phyloP scores from a whole-genome alignment of 2,888 invertebrate genomes.

The Corbicula japonica region DNA sequence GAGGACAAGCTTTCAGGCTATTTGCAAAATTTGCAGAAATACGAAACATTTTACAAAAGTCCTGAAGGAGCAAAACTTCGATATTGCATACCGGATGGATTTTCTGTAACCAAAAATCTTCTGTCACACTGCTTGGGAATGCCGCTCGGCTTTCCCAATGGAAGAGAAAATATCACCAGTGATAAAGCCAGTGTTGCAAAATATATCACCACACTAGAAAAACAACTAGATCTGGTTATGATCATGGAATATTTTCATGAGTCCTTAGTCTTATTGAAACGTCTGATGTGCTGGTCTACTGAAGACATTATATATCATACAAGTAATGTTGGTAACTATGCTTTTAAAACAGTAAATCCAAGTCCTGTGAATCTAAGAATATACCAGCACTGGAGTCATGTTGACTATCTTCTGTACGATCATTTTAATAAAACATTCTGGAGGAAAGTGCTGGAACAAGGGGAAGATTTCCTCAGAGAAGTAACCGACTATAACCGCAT shows the following conservation, averaged over 20 bases:
- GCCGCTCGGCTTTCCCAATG: conserved; percentile 81
- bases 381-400: conserved; percentile 77
- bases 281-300: conserved; percentile 84
- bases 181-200: conserved; percentile 61
- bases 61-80: conserved; percentile 56
- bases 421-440: conserved; percentile 83
- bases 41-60: conserved; percentile 79
- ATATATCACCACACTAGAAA: conserved; percentile 77
- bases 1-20: conserved; percentile 75
- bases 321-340: conserved; percentile 71
- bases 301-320: conserved; percentile 82
- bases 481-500: conserved; percentile 66
- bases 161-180: conserved; percentile 69
- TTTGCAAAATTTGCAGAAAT: conserved; percentile 77
- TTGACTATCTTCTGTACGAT: conserved; percentile 82
- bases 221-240: conserved; percentile 83
- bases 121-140: conserved; percentile 83
- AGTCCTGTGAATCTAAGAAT: conserved; percentile 61
- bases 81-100: conserved; percentile 82
- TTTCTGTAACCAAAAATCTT: conserved; percentile 82
- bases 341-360: conserved; percentile 40
- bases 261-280: conserved; percentile 84
- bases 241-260: conserved; percentile 85
- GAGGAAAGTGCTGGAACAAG: conserved; percentile 72
- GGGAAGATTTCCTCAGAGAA: conserved; percentile 75